Evolutionary conservation across 2,888 invertebrate genomes (phyloP), one percentile per base, ranked within the genome.

Genomic region (Limnephilus marmoratus): DNA sequence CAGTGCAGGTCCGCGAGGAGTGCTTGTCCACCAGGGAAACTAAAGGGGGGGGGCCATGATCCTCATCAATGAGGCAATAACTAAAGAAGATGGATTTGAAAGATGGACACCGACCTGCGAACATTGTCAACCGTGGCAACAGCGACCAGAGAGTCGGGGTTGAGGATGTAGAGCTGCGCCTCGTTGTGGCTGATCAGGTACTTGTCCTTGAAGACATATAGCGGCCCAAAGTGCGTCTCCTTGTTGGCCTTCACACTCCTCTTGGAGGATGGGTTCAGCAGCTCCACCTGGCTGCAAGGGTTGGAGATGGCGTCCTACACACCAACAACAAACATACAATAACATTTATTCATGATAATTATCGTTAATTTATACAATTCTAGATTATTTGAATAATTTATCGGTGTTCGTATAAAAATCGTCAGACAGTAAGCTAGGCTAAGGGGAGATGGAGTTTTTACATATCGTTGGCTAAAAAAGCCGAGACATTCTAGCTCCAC

Each of bases 181-280:
- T 97, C 97, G 95, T 97, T 97, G 95, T 98, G 97, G 0, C 98
- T 97, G 53, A 98, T 97, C 45, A 99, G 95, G 94, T 97, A 97
- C 92, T 97, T 97, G 41, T 98, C 97, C 87, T 97, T 96, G 95
- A 98, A 98, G 94, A 97, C 96, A 93, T 96, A 94, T 49, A 98
- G 94, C 31, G 96, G 96, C 1, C 97, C 97, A 94, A 98, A 98
- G 93, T 97, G 97, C 91, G 96, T 96, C 94, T 97, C 97, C 85
- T 94, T 94, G 81, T 81, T 90, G 15, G 94, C 85, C 85, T 94
- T 94, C 0, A 94, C 93, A 92, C 94, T 95, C 92, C 94, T 94
- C 91, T 93, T 94, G 12, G 94, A 94, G 0, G 95, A 94, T n/a
- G 98, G 98, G 96, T 98, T 98, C 68, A 98, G 95, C 3, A 98